Evolutionary conservation across 2,113 vertebrate genomes (phyloP).

Genomic region (Gulo gulo): DNA sequence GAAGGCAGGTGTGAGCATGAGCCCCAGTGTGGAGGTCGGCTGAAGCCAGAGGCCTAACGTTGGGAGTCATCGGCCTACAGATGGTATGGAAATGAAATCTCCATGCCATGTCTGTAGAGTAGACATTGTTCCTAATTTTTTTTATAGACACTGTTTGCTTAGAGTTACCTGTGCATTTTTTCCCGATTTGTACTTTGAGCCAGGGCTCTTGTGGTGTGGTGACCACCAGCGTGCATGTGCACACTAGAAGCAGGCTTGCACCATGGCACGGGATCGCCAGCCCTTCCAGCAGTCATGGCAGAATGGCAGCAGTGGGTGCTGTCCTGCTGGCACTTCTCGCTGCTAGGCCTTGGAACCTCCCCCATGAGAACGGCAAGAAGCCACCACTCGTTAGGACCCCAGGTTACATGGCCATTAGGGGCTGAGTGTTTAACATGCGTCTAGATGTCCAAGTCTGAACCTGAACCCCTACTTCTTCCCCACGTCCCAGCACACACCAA

Average conservation of each 20-base stretch:
- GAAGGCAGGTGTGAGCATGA: neutral
- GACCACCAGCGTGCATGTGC: accelerated
- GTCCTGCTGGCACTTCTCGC: accelerated
- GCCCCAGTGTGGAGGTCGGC: neutral
- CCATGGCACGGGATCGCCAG: accelerated
- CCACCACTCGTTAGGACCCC: neutral
- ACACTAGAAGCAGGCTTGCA: accelerated
- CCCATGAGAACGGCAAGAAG: neutral
- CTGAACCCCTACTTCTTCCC: accelerated
- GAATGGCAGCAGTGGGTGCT: accelerated
- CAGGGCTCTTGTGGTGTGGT: accelerated
- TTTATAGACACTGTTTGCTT: neutral
- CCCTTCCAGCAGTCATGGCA: accelerated
- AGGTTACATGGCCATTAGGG: accelerated
- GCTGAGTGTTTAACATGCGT: too few relatives aligned
- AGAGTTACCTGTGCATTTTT: neutral
- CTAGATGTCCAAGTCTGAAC: neutral
- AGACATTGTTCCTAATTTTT: accelerated
- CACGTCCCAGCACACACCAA: accelerated
- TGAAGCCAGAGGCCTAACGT: accelerated
- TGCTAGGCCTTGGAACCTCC: neutral
- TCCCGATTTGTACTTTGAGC: accelerated
- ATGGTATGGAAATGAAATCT: accelerated
- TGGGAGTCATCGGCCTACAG: accelerated
- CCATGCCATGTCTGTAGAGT: accelerated